Conservation (phyloP, 2,113 vertebrate species). For the Gallinago paraguaiae region DNA sequence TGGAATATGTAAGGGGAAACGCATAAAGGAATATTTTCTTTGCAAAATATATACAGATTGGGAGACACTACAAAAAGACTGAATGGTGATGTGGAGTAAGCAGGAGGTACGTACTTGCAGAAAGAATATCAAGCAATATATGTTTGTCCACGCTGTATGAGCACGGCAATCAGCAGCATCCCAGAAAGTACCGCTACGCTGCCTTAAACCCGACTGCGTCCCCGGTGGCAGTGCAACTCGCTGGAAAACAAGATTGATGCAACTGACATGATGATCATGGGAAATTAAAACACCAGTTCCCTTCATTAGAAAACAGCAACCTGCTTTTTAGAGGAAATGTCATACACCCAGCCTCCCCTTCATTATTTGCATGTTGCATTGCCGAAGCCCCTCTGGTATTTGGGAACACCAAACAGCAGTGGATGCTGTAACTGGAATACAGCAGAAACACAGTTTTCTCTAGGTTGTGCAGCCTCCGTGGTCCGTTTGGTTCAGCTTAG, state of each 20-base stretch:
- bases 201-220: background rate
- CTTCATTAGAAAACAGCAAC: background rate
- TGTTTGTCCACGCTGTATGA: fast-evolving
- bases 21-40: background rate
- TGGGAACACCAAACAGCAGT: background rate
- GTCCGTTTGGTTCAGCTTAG: background rate
- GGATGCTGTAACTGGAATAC: background rate
- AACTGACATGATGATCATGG: background rate
- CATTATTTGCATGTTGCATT: background rate
- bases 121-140: background rate
- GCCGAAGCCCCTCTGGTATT: background rate
- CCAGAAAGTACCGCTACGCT: background rate
- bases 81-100: background rate
- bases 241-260: background rate
- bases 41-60: background rate
- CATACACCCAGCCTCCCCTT: background rate
- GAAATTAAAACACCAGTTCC: background rate
- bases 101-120: background rate
- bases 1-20: background rate
- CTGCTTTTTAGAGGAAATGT: background rate
- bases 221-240: background rate
- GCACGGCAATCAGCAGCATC: background rate
- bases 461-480: background rate
- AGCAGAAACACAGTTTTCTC: background rate
- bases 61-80: background rate